Conservation (phyloP, 2,113 vertebrate species). For the Otus sunia region DNA sequence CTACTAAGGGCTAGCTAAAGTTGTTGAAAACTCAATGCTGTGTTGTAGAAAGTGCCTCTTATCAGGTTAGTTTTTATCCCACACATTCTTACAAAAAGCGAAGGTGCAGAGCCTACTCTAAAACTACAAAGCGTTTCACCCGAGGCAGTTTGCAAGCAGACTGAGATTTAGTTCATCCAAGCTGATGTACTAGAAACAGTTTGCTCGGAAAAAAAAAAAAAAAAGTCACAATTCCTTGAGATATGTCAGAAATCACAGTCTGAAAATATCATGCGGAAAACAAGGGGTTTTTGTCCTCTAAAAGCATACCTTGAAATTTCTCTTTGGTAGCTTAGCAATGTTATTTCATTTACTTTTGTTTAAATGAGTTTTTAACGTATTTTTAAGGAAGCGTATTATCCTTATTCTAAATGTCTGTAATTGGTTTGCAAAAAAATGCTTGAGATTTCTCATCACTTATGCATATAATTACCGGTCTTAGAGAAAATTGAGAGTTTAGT, state of each 20-base stretch:
- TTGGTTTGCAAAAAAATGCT: not conserved
- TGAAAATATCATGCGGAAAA: accelerated
- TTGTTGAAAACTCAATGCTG: not conserved
- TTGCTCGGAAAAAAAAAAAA: not conserved
- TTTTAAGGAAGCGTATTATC: not conserved
- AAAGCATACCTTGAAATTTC: not conserved
- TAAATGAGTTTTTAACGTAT: not conserved
- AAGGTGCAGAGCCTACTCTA: not conserved
- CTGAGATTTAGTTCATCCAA: not conserved
- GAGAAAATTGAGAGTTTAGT: constrained; percentile 20
- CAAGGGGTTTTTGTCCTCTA: not conserved
- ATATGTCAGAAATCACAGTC: not conserved
- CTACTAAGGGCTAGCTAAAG: not conserved
- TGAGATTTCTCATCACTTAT: not conserved
- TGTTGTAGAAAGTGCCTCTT: not conserved
- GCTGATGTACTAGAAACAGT: not conserved
- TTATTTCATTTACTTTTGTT: not conserved
- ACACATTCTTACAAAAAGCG: accelerated
- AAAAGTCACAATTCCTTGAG: not conserved
- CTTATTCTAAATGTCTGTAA: not conserved
- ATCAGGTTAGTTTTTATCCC: not conserved
- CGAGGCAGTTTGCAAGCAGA: not conserved
- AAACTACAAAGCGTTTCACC: not conserved
- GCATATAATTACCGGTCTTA: not conserved
- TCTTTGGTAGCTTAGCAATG: not conserved